phyloP scores from a whole-genome alignment of 2,888 invertebrate genomes.

The Ophioninae sp. region DNA sequence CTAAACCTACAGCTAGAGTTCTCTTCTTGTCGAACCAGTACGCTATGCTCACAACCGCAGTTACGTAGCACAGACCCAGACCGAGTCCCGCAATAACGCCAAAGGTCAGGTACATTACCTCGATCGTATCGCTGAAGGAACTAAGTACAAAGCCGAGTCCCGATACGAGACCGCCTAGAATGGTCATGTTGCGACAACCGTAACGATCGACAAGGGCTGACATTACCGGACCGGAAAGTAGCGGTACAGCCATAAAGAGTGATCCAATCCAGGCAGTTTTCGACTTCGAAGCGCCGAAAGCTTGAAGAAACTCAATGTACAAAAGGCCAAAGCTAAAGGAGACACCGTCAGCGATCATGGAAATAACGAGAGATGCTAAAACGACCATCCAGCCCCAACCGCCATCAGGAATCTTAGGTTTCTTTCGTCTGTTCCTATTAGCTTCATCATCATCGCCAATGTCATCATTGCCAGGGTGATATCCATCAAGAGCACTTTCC shows the following conservation, averaged over 20 bases:
- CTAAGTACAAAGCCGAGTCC: slow-evolving; percentile 90
- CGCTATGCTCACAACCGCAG: slow-evolving; percentile 94
- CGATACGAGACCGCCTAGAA: slow-evolving; percentile 88
- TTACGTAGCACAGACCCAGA: slow-evolving; percentile 92
- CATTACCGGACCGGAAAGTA: slow-evolving; percentile 92
- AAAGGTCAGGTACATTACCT: slow-evolving; percentile 91
- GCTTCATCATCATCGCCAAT: slow-evolving; percentile 65
- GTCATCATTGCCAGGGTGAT: slow-evolving; percentile 75
- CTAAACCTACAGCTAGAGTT: slow-evolving; percentile 92
- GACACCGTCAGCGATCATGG: slow-evolving; percentile 95
- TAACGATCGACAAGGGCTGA: slow-evolving; percentile 92
- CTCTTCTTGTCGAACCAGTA: slow-evolving; percentile 96
- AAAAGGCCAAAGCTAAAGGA: slow-evolving; percentile 96
- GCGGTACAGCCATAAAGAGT: slow-evolving; percentile 93
- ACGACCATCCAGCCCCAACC: slow-evolving; percentile 97
- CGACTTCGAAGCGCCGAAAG: slow-evolving; percentile 91
- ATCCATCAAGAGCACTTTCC: slow-evolving; percentile 81
- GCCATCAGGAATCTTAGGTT: slow-evolving; percentile 88
- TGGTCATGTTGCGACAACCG: slow-evolving; percentile 91
- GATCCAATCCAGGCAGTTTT: slow-evolving; percentile 96
- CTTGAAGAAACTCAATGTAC: slow-evolving; percentile 90
- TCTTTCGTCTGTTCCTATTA: slow-evolving; percentile 74
- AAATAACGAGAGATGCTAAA: slow-evolving; percentile 90
- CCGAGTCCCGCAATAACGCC: slow-evolving; percentile 93
- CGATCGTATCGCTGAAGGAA: slow-evolving; percentile 87